These are phyloP conservation scores for Drosophila serrata DNA, from an alignment of 1,140 invertebrate genomes.

Conservation along the genomic window DNA sequence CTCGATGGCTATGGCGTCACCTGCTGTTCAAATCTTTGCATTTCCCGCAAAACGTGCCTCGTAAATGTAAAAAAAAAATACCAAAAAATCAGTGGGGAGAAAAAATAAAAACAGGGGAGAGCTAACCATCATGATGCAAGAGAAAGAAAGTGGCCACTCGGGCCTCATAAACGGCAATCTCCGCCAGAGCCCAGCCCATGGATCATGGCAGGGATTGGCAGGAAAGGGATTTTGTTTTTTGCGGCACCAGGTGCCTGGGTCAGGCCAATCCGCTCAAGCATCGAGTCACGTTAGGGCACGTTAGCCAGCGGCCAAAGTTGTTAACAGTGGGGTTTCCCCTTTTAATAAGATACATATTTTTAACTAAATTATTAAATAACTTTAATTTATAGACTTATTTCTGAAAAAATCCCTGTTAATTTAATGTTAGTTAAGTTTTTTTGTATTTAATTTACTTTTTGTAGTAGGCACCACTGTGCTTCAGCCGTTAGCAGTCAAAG, in stretches of 20 bases:
- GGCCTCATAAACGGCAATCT: conserved; percentile 74
- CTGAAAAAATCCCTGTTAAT: not conserved
- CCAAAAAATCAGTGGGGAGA: not conserved
- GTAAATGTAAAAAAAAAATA: conserved; percentile 11
- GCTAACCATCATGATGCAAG: conserved; percentile 69
- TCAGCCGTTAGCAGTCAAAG: conserved; percentile 27
- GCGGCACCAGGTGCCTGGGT: conserved; percentile 53
- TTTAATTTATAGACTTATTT: not conserved
- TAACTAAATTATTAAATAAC: not conserved
- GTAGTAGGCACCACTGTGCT: not conserved
- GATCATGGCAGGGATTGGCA: conserved; percentile 11
- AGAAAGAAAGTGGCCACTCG: conserved; percentile 72
- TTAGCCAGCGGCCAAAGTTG: conserved; percentile 42
- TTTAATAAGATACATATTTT: not conserved
- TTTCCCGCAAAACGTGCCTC: conserved; percentile 72
- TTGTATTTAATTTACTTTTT: not conserved
- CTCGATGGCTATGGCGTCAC: conserved; percentile 53
- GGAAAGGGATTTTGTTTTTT: conserved; percentile 41
- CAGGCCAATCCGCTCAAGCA: conserved; percentile 41
- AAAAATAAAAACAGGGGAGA: conserved; percentile 19
- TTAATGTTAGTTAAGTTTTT: not conserved
- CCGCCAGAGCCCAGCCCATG: conserved; percentile 39
- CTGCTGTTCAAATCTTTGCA: conserved; percentile 80
- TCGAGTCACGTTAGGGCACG: conserved; percentile 72
- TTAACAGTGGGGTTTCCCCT: not conserved